Percentiles rank a stretch among this genome's conserved stretches.
Conservation (phyloP, 2,113 vertebrate genomes). For the Hippoglossus stenolepis region DNA sequence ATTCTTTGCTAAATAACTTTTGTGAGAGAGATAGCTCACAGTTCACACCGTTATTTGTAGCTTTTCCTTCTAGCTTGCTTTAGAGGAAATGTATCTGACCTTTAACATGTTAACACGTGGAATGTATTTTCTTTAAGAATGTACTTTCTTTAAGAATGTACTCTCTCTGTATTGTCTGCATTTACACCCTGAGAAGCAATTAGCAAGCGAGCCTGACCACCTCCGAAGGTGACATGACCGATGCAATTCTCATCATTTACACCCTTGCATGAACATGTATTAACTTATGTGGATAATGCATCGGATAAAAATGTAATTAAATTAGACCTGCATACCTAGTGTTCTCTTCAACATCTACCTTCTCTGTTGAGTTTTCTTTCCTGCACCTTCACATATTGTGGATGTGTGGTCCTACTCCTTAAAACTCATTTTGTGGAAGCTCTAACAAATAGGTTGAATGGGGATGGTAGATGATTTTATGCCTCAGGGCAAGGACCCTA, state of each 20-base stretch:
- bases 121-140: too few species aligned
- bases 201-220: background rate
- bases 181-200: background rate
- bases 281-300: background rate
- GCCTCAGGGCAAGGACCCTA: slow-evolving; percentile 1
- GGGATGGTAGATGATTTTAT: background rate
- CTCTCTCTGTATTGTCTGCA: background rate
- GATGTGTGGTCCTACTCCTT: background rate
- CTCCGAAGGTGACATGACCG: background rate
- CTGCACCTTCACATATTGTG: background rate
- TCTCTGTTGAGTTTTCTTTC: background rate
- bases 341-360: background rate
- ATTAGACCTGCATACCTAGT: background rate
- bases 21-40: too few species aligned
- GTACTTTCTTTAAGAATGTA: too few species aligned
- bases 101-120: too few species aligned
- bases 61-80: too few species aligned
- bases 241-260: background rate
- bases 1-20: too few species aligned
- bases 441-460: background rate
- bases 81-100: too few species aligned
- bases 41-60: too few species aligned
- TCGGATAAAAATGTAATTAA: background rate
- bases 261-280: background rate
- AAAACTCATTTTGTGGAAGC: background rate